Evolutionary conservation across 2,797 vertebrate genomes (phyloP), one percentile per base, ranked within the genome.

Genomic region (Girardinus metallicus): DNA sequence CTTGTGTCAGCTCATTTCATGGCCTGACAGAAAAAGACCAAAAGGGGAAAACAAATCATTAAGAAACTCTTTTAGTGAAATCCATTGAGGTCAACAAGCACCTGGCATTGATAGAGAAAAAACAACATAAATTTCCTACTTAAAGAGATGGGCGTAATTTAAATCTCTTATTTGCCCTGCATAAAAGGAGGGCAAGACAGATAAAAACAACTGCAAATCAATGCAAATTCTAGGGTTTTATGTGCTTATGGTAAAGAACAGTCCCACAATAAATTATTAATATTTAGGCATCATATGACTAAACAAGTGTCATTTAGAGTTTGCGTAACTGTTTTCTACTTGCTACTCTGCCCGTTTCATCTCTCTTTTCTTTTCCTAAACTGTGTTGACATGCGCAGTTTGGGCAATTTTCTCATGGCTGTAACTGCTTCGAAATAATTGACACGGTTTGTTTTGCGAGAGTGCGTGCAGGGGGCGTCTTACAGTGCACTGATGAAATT

Each of bases 401-500:
- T 9, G 26, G 79, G 75, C 57, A 81, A 66, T 85, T 80, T 83
- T 78, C 87, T 89, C 83, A 16, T 34, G 73, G 43, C 64, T 71
- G 55, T 64, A 76, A 83, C 79, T 51, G 78, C 53, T 78, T 75
- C 8, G n/a, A 84, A 86, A 89, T 83, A 79, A 79, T 71, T 79
- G 76, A 82, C 73, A 74, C 29, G 57, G 79, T 86, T 68, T 83
- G 78, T 73, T 83, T 64, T 76, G 68, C 47, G 75, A 64, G 76
- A 68, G 70, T 79, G 76, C 75, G 74, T 76, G 81, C 26, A 18
- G 79, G 79, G 64, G 78, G 64, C 26, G 78, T 85, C 85, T 91
- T 88, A 91, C 78, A 87, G 86, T 73, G 80, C 81, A 74, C 83
- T 92, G 85, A 92, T 93, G 80, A 94, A 96, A 96, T 93, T 91